phyloP scores from a whole-genome alignment of 2,797 vertebrate genomes.

The Notolabrus celidotus region DNA sequence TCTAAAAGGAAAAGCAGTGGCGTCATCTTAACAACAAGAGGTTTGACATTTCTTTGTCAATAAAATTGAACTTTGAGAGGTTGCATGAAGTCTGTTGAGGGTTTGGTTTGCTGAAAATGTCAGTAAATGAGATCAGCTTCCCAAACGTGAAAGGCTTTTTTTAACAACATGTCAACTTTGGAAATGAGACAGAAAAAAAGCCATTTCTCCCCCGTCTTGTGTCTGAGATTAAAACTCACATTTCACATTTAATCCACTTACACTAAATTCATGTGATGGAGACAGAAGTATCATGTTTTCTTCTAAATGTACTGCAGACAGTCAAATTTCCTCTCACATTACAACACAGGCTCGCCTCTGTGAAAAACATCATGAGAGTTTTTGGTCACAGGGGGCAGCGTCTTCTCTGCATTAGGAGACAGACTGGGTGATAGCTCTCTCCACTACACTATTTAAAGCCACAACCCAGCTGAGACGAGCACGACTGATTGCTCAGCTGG shows the following conservation, averaged over 20 bases:
- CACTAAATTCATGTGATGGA: constrained; percentile 11
- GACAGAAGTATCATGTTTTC: constrained; percentile 26
- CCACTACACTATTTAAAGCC: constrained; percentile 76
- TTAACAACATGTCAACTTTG: neutral
- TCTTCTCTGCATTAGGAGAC: constrained; percentile 64
- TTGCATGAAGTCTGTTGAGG: neutral
- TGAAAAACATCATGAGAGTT: constrained; percentile 59
- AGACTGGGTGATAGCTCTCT: constrained; percentile 63
- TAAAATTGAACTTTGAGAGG: constrained; percentile 27
- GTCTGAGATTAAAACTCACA: neutral
- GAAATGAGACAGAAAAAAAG: neutral
- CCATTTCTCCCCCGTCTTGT: neutral
- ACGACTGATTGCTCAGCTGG: constrained; percentile 49
- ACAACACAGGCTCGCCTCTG: constrained; percentile 43
- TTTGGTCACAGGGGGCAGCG: constrained; percentile 71
- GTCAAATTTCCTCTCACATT: constrained; percentile 63
- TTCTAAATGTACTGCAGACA: constrained; percentile 30
- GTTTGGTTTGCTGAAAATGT: constrained; percentile 17
- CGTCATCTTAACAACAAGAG: constrained; percentile 6
- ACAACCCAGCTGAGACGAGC: constrained; percentile 40
- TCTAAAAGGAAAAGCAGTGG: neutral
- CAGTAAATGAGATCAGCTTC: neutral
- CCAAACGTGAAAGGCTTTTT: constrained; percentile 4
- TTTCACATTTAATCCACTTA: neutral
- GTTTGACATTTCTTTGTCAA: neutral